Base-by-base conservation (phyloP, 2,113 vertebrate species). In the Heterochromis multidens region DNA sequence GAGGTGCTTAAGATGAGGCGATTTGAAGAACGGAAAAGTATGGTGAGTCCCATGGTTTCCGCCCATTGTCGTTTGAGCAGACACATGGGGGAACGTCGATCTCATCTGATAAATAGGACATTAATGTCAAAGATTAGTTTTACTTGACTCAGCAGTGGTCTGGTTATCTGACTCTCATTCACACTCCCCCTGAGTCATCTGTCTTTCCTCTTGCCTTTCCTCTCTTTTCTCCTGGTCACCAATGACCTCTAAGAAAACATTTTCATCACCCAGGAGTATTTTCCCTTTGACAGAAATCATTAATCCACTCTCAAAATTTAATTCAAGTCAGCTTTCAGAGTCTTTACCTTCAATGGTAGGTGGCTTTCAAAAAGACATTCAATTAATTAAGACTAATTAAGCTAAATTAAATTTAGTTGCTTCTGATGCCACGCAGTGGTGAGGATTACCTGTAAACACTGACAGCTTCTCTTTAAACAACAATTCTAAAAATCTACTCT, bases 161-260 rank as follows among this genome's bases (percentile, higher is more conserved):
- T 40, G 17, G 46, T 79, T 52, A 31, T 31, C 58, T 25, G 23
- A 19, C n/a, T 74, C 57, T 56, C 37, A 52, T 52, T 40, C 2
- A 2, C 12, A 27, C 46, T 13, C 43, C 60, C 19, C n/a, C 8
- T 40, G 37, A 13, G 6, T 63, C 57, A 2, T 33, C 46, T 40
- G n/a, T 16, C 1, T 10, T 40, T 29, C 0, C 5, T 35, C 17
- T 12, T 56, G 65, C 65, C 17, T 23, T 11, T 70, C 40, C 27
- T n/a, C 9, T n/a, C 37, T 6, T 63, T 61, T 14, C 16, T 81
- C 77, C 59, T 27, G 57, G 80, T 90, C 84, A 81, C 84, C 67
- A n/a, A 13, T 89, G 88, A 90, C 90, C 92, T 88, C 81, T 31
- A 85, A 74, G 76, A 86, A 86, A 89, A 79, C 85, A 79, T 60